Evolutionary conservation across 2,797 vertebrate species (phyloP).

Genomic region (Schizothorax lantsangensis): DNA sequence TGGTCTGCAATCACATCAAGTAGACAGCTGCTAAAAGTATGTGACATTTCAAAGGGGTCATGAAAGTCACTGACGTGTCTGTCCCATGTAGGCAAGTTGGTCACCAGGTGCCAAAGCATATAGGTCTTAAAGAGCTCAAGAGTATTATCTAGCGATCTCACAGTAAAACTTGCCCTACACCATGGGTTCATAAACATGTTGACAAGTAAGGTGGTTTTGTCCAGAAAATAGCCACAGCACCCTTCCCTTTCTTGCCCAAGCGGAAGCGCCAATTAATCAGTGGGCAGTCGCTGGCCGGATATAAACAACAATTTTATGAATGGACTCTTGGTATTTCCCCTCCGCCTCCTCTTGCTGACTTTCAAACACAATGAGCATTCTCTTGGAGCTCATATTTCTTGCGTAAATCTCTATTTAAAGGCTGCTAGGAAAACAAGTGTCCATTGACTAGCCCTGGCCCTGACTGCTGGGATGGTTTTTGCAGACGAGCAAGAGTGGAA

Average conservation of each 20-base stretch:
- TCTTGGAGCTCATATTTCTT: constrained; percentile 70
- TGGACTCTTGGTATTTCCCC: constrained; percentile 73
- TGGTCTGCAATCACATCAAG: constrained; percentile 16
- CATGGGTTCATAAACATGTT: background rate
- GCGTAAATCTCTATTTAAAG: constrained; percentile 82
- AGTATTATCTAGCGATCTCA: background rate
- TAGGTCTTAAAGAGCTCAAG: constrained; percentile 56
- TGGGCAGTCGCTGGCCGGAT: constrained; percentile 70
- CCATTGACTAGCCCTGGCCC: constrained; percentile 75
- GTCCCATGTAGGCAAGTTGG: constrained; percentile 62
- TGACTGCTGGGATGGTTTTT: constrained; percentile 73
- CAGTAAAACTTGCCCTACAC: background rate
- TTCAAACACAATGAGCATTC: constrained; percentile 76
- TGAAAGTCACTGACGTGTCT: constrained; percentile 38
- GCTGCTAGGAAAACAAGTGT: constrained; percentile 74
- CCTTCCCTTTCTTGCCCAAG: constrained; percentile 21
- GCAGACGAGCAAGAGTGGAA: constrained; percentile 71
- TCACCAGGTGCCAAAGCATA: constrained; percentile 70
- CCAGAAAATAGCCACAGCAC: constrained; percentile 19
- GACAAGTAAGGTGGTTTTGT: constrained; percentile 1
- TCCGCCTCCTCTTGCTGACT: constrained; percentile 64
- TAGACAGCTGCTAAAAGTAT: constrained; percentile 52
- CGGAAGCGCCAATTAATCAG: constrained; percentile 68
- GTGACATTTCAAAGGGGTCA: constrained; percentile 76
- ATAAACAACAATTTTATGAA: constrained; percentile 76